Evolutionary conservation across 2,797 vertebrate species (phyloP).

Genomic region (Echeneis naucrates): DNA sequence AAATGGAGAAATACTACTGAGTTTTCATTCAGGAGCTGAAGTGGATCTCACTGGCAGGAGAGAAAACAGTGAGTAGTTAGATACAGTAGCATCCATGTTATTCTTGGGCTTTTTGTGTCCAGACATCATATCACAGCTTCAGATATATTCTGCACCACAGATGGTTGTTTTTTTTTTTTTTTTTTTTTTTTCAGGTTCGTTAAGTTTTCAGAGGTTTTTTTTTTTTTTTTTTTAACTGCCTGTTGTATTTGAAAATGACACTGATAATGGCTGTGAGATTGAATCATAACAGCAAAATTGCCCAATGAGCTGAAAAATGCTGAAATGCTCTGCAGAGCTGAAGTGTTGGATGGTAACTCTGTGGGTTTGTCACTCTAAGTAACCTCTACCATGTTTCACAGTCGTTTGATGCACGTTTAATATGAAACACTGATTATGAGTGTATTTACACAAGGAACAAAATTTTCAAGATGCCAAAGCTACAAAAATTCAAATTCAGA

Average conservation of each 20-base stretch:
- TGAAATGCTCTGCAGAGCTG: neutral
- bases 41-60: conserved; percentile 14
- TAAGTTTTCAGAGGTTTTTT: no score
- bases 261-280: neutral
- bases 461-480: neutral
- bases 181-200: no score
- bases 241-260: neutral
- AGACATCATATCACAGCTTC: neutral
- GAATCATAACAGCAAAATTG: neutral
- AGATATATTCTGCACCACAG: neutral
- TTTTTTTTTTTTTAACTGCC: neutral
- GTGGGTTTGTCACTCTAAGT: neutral
- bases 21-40: conserved; percentile 22
- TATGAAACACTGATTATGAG: neutral
- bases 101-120: neutral
- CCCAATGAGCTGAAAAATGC: neutral
- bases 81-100: neutral
- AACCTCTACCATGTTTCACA: neutral
- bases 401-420: neutral
- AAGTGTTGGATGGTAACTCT: neutral
- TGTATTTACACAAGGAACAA: neutral
- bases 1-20: neutral
- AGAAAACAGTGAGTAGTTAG: neutral
- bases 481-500: neutral
- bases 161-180: no score